Evolutionary conservation across 2,888 invertebrate species (phyloP).

Genomic region (Lordiphosa andalusiaca): DNA sequence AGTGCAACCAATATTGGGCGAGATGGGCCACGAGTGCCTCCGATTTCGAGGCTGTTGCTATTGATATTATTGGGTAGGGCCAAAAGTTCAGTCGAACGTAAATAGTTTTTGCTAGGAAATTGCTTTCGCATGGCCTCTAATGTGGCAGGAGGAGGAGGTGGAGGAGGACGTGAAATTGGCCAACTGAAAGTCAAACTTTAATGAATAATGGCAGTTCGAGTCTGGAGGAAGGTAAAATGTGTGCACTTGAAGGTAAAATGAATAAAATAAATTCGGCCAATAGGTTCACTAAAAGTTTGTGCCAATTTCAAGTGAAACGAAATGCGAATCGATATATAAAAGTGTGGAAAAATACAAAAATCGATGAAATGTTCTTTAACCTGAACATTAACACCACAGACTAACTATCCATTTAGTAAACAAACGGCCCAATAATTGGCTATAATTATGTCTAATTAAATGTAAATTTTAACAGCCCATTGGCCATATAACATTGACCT

Average conservation of each 20-base stretch:
- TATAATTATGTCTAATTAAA: constrained; percentile 68
- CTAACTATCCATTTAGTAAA: neutral
- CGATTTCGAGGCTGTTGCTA: constrained; percentile 13
- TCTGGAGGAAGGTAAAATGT: neutral
- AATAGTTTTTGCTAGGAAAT: constrained; percentile 50
- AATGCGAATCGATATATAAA: neutral
- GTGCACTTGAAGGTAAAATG: constrained; percentile 7
- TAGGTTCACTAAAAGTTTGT: constrained; percentile 3
- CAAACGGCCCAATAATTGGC: constrained; percentile 60
- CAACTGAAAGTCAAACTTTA: constrained; percentile 40
- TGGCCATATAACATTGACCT: constrained; percentile 18
- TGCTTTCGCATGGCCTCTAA: constrained; percentile 31
- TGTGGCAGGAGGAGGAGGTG: too few relatives aligned
- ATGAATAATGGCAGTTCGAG: constrained; percentile 41
- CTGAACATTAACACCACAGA: neutral
- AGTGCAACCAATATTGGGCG: constrained; percentile 24
- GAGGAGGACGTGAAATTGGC: neutral
- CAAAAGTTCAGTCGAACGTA: constrained; percentile 51
- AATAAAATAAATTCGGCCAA: neutral
- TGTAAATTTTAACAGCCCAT: constrained; percentile 54
- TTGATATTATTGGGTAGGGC: constrained; percentile 11
- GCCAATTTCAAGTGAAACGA: too few relatives aligned
- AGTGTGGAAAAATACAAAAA: neutral
- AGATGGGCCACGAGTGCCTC: constrained; percentile 3
- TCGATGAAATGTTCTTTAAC: neutral